Evolutionary conservation across 2,113 vertebrate genomes (phyloP).

Genomic region (Cromileptes altivelis): DNA sequence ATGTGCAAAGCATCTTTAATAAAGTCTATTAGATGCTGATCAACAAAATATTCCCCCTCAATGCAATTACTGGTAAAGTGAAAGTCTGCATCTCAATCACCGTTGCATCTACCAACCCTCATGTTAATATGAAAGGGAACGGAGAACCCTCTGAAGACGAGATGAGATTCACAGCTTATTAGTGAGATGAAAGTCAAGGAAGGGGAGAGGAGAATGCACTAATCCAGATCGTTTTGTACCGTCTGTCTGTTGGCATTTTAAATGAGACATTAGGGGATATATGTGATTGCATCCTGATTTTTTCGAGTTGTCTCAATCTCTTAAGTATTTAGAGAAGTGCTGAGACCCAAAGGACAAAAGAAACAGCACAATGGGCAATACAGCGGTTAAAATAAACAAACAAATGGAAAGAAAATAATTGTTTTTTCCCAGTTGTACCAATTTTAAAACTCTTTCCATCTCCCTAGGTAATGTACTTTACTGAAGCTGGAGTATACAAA

Average conservation of each 20-base stretch:
- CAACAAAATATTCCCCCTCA: constrained; percentile 51
- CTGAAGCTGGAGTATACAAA: constrained; percentile 23
- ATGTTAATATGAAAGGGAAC: constrained; percentile 60
- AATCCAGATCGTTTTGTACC: constrained; percentile 74
- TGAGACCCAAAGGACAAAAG: constrained; percentile 65
- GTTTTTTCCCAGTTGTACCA: constrained; percentile 55
- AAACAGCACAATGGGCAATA: constrained; percentile 39
- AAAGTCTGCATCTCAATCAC: constrained; percentile 65
- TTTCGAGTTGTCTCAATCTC: constrained; percentile 52
- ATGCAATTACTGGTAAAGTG: constrained; percentile 62
- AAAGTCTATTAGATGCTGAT: constrained; percentile 59
- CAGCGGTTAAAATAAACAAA: constrained; percentile 71
- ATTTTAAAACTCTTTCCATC: constrained; percentile 57
- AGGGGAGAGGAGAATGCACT: constrained; percentile 64
- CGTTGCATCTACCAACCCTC: constrained; percentile 24
- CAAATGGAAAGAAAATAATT: constrained; percentile 59
- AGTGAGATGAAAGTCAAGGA: constrained; percentile 73
- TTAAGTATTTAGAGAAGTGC: constrained; percentile 63
- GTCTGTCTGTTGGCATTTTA: constrained; percentile 67
- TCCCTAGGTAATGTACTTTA: constrained; percentile 28
- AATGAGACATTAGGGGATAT: constrained; percentile 78
- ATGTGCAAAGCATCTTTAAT: constrained; percentile 44
- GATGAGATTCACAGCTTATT: constrained; percentile 71
- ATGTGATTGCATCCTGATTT: constrained; percentile 36
- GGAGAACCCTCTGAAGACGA: constrained; percentile 60